Base-by-base conservation (phyloP, 1,140 invertebrate genomes). In the Spodoptera frugiperda region DNA sequence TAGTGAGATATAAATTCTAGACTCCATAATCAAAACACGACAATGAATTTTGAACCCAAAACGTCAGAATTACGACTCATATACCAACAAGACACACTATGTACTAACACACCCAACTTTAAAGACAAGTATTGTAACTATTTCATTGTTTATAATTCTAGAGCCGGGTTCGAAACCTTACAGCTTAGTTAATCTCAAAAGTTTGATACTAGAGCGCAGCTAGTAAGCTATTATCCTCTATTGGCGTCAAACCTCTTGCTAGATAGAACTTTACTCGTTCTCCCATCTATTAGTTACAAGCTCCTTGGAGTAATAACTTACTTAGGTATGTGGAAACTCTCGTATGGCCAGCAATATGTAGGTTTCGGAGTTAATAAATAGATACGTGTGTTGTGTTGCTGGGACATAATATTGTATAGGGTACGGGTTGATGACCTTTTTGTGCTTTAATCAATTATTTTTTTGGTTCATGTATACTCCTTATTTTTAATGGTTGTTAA, bases 261-360 rank as follows among this genome's bases (percentile, higher is more conserved):
- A 33, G 59, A 63, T 63, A 63, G 15, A 63, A 63, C 33, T 63
- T 63, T 63, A 63, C 59, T 44, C 59, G 59, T 63, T 44, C 15
- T 10, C n/a, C n/a, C 59, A 63, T 44, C 59, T 63, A 44, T 63
- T 63, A 63, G 59, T 63, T 63, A 33, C 59, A 44, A 63, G 59
- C 59, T 63, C 59, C 59, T 63, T 63, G 33, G 59, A 63, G 59
- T 63, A 63, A 17, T 44, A 63, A 63, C 59, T 63, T 63, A 44
- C 59, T 61, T 63, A 63, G 33, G 59, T 63, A 63, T 63, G n/a
- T 63, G 57, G 30, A 11, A 44, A 17, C 59, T 17, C 33, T n/a
- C 9, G 59, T 44, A 15, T 17, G 14, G 4, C 17, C 59, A 63
- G 33, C 59, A 44, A 63, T 63, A 61, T 39, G 33, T 44, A 63